phyloP scores from a whole-genome alignment of 2,113 vertebrate genomes.

The Lagenorhynchus albirostris region DNA sequence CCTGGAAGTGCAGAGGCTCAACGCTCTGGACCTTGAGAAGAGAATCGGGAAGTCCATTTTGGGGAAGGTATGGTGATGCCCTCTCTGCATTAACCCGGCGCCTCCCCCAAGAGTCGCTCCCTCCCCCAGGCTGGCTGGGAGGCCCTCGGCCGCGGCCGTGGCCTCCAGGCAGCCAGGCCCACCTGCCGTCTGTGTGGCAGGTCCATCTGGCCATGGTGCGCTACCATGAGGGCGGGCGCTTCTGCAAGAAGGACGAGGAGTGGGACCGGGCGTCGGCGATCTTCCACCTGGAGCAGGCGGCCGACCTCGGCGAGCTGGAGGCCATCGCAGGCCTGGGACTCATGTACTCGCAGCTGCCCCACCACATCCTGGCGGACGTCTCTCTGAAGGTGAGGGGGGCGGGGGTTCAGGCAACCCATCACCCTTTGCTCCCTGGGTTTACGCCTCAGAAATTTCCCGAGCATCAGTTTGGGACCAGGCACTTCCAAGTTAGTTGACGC shows the following conservation, averaged over 20 bases:
- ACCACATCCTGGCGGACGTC: constrained; percentile 92
- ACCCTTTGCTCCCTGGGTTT: background rate
- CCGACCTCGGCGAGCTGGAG: constrained; percentile 95
- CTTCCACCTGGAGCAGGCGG: constrained; percentile 93
- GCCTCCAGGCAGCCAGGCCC: background rate
- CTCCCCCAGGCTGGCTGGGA: background rate
- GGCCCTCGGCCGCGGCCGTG: background rate
- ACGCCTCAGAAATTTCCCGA: background rate
- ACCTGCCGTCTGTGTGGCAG: constrained; percentile 73
- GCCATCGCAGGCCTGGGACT: constrained; percentile 93
- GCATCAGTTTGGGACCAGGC: background rate
- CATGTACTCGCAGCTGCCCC: constrained; percentile 92
- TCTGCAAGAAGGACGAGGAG: constrained; percentile 90
- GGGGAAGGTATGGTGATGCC: constrained; percentile 88
- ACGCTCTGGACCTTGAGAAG: constrained; percentile 87
- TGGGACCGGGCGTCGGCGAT: constrained; percentile 93
- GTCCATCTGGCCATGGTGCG: constrained; percentile 97
- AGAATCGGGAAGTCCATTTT: constrained; percentile 96
- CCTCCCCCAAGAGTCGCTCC: background rate
- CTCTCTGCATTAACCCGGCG: background rate
- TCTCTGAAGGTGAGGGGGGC: constrained; percentile 85
- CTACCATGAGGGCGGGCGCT: constrained; percentile 94
- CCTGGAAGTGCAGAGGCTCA: constrained; percentile 93
- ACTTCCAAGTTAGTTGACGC: too few species aligned
- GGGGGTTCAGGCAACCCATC: accelerated